phyloP scores from a whole-genome alignment of 2,113 vertebrate genomes.

The Platycercus adscitus region DNA sequence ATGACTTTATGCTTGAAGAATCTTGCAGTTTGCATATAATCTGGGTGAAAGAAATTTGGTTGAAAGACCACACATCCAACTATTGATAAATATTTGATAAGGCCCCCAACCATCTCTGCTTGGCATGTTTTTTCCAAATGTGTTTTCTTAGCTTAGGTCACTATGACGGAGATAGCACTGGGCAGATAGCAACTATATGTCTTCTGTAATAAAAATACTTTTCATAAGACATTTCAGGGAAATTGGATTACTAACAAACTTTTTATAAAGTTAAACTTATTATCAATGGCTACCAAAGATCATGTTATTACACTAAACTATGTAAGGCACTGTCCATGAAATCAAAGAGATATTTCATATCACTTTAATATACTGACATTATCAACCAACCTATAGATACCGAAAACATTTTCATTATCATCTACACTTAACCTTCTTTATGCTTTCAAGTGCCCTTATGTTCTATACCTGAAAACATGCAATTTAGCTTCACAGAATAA shows the following conservation, averaged over 20 bases:
- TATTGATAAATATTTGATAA: background rate
- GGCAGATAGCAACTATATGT: background rate
- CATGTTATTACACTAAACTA: background rate
- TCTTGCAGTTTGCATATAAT: background rate
- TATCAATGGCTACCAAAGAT: background rate
- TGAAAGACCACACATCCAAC: background rate
- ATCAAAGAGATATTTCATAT: constrained; percentile 8
- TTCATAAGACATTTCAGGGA: constrained; percentile 7
- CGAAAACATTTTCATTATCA: background rate
- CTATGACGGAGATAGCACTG: background rate
- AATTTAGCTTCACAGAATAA: constrained; percentile 7
- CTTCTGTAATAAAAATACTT: background rate
- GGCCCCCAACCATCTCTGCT: background rate
- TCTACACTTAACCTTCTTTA: background rate
- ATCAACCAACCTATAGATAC: background rate
- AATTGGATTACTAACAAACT: background rate
- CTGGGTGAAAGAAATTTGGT: background rate
- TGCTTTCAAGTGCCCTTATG: constrained; percentile 5
- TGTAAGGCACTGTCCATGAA: background rate
- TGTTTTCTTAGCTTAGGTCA: background rate
- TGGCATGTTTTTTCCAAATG: background rate
- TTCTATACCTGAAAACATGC: background rate
- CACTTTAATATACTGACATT: background rate
- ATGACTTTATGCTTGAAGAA: background rate
- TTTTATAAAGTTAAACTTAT: background rate